Evolutionary conservation across 1,140 invertebrate species (phyloP).

Genomic region (Drosophila mayri): DNA sequence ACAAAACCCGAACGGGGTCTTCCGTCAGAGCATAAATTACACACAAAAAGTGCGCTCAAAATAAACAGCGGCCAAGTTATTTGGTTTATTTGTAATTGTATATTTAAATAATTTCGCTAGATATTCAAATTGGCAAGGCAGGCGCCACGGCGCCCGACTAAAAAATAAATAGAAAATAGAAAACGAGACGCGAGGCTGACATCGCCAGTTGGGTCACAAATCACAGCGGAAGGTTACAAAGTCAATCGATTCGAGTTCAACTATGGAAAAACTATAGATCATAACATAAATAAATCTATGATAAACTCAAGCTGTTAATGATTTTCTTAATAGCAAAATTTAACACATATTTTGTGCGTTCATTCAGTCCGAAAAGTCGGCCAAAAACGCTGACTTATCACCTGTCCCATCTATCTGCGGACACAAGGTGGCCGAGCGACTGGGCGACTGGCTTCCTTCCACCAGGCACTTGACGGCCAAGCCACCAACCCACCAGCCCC

Average conservation of each 20-base stretch:
- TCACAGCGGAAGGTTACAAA: conserved; percentile 40
- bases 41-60: conserved; percentile 30
- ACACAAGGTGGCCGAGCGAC: conserved; percentile 18
- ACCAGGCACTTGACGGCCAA: conserved; percentile 22
- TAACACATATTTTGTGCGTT: neutral
- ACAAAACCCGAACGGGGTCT: conserved; percentile 39
- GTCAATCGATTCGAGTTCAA: conserved; percentile 6
- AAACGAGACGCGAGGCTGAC: conserved; percentile 45
- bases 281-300: conserved; percentile 1
- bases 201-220: conserved; percentile 54
- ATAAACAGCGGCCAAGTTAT: conserved; percentile 8
- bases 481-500: neutral
- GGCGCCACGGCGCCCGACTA: conserved; percentile 56
- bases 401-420: neutral
- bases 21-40: conserved; percentile 65
- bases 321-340: neutral
- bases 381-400: conserved; percentile 34
- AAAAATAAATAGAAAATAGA: conserved; percentile 29
- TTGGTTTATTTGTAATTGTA: conserved; percentile 40
- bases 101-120: conserved; percentile 50
- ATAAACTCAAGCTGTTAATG: neutral
- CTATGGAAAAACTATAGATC: conserved; percentile 8
- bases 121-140: conserved; percentile 76
- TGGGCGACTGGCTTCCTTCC: conserved; percentile 14
- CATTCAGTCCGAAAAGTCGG: conserved; percentile 3